Base-by-base conservation (phyloP, 2,888 invertebrate species). In the Phengaris alcon region DNA sequence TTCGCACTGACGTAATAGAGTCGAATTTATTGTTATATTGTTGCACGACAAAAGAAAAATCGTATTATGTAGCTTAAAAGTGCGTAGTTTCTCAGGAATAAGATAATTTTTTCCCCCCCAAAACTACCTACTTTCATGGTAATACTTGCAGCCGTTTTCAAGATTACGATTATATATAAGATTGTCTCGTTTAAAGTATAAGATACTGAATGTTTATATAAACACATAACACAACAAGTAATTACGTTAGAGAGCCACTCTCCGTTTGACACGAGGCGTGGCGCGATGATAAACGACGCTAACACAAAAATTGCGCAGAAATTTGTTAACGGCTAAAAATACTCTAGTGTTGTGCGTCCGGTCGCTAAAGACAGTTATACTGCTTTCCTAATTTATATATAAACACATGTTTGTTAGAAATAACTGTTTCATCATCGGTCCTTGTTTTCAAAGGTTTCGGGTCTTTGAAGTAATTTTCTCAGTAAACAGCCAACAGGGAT, bases 321-420 rank as follows among this genome's bases (percentile, higher is more conserved):
- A 70, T 70, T 70, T 22, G 70, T 52, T 70, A 70, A 70, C 52
- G 51, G 6, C 70, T 70, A 70, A 70, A 70, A 70, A 70, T 70
- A 70, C 70, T 15, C 70, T 52, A 7, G 68, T 68, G 46, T 68
- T 68, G 68, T 68, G 46, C 51, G 69, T 70, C 52, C 52, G 52
- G 70, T 52, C 22, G 70, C 44, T 59, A 59, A 68, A 70, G 51
- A 51, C 70, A 51, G 51, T 70, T 70, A 70, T 70, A 52, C 51
- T 59, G 59, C 59, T 59, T 59, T 59, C 22, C 15, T 52, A 70
- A 51, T 70, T 70, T 70, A 70, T 70, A 52, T 52, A 52, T 22
- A 51, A 70, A 70, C 51, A 70, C 22, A 15, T 35, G 68, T 70
- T 70, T 52, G 12, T 12, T 70, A 22, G 35, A 52, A 52, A 70